phyloP scores from a whole-genome alignment of 92 coral and sea anemone species.

The Muricea muricata region DNA sequence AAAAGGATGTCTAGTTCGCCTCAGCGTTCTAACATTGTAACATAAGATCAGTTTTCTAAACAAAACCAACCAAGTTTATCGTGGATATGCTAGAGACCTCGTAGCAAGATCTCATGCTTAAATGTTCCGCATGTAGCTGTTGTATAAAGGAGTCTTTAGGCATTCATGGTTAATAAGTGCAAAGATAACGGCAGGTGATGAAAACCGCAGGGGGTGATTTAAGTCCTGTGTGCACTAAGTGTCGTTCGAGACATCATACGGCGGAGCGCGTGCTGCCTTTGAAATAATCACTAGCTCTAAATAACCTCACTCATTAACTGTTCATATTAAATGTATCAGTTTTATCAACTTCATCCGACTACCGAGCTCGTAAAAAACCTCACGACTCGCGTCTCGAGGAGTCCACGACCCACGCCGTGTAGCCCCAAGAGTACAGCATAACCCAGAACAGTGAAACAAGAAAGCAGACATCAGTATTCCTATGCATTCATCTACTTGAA shows the following conservation, averaged over 20 bases:
- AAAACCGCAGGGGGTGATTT: slow-evolving; percentile 16
- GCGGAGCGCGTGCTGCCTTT: slow-evolving; percentile 18
- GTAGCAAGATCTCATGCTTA: too few species aligned
- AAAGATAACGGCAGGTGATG: slow-evolving; percentile 10
- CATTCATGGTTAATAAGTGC: slow-evolving; percentile 3
- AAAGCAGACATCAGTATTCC: too few species aligned
- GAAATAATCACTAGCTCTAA: not conserved
- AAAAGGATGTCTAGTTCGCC: too few species aligned
- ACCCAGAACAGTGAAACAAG: not conserved
- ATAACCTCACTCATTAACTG: slow-evolving; percentile 11
- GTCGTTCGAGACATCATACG: not conserved
- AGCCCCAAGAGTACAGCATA: not conserved
- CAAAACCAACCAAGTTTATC: too few species aligned
- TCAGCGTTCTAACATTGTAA: too few species aligned
- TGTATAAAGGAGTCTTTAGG: not conserved
- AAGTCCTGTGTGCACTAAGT: not conserved
- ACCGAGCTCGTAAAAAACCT: too few species aligned
- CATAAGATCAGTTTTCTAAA: too few species aligned
- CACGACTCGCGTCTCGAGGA: not conserved
- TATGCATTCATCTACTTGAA: too few species aligned
- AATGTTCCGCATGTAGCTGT: too few species aligned
- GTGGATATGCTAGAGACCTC: too few species aligned
- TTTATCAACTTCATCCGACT: not conserved
- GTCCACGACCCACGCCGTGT: not conserved
- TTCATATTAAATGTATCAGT: not conserved